Evolutionary conservation across 2,113 vertebrate species (phyloP).

Genomic region (Myrmecophaga tridactyla): DNA sequence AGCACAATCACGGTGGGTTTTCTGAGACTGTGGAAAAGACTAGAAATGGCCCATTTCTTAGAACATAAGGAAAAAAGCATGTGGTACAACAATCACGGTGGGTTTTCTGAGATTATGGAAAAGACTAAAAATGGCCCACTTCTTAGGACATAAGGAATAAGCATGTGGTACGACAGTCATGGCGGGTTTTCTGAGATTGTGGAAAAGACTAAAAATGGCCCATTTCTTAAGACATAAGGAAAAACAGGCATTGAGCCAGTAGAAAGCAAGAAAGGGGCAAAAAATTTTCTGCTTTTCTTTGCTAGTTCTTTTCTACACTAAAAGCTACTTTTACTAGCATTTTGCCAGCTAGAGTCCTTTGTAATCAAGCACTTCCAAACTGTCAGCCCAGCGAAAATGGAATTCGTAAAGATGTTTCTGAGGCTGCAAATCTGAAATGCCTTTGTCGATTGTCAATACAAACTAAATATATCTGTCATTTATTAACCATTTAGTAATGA

Average conservation of each 20-base stretch:
- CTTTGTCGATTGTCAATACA: neutral
- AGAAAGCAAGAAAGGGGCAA: constrained; percentile 61
- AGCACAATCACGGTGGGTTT: neutral
- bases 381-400: neutral
- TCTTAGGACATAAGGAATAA: constrained; percentile 64
- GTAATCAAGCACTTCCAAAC: constrained; percentile 34
- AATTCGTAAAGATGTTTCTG: neutral
- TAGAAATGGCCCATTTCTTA: constrained; percentile 59
- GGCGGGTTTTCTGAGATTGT: constrained; percentile 21
- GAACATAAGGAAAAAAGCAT: constrained; percentile 63
- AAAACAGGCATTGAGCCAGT: constrained; percentile 59
- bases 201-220: constrained; percentile 64
- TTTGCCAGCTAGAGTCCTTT: constrained; percentile 53
- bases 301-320: neutral
- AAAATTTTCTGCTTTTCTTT: constrained; percentile 54
- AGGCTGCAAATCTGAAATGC: neutral
- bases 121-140: constrained; percentile 60
- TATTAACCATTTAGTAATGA: neutral
- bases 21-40: constrained; percentile 43
- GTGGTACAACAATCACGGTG: neutral
- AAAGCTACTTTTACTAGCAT: constrained; percentile 33
- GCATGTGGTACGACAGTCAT: neutral
- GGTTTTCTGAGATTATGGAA: constrained; percentile 39
- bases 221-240: constrained; percentile 59
- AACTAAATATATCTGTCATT: constrained; percentile 1